These are phyloP conservation scores for Philopotamus ludificatus DNA, from an alignment of 1,140 invertebrate genomes.

Conservation along the genomic window DNA sequence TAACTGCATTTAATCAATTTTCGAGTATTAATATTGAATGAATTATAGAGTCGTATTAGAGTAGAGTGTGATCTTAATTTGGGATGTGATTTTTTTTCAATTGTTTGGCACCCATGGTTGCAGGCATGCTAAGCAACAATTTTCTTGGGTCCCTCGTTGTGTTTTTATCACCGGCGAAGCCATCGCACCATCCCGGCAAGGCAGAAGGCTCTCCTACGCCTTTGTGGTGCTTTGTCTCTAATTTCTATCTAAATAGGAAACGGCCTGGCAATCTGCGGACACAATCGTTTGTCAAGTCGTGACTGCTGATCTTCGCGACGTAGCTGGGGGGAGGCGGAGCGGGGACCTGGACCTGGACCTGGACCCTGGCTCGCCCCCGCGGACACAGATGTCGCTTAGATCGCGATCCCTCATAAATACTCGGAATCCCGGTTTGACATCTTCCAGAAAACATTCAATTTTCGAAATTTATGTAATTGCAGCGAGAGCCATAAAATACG, in stretches of 20 bases:
- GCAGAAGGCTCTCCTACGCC: slow-evolving; percentile 23
- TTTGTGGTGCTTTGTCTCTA: slow-evolving; percentile 34
- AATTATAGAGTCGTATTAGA: too few species aligned
- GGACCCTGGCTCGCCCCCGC: slow-evolving; percentile 18
- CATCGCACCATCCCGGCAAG: slow-evolving; percentile 22
- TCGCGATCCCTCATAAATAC: slow-evolving; percentile 5
- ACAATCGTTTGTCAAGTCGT: slow-evolving; percentile 33
- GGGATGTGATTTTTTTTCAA: too few species aligned
- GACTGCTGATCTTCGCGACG: slow-evolving; percentile 27
- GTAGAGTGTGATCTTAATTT: too few species aligned
- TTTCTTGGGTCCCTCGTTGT: slow-evolving; percentile 14
- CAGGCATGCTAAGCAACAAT: slow-evolving; percentile 11
- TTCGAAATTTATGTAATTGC: neutral
- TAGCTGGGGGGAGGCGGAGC: neutral
- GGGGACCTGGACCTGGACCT: slow-evolving; percentile 7
- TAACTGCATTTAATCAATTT: too few species aligned
- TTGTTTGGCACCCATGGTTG: slow-evolving; percentile 8
- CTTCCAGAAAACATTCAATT: neutral
- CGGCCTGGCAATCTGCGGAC: slow-evolving; percentile 28
- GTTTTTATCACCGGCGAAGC: slow-evolving; percentile 27
- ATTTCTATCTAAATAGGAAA: slow-evolving; percentile 35
- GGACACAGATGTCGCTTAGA: slow-evolving; percentile 20
- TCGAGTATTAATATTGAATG: too few species aligned
- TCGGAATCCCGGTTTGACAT: neutral
- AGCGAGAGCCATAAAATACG: neutral